Percentiles rank a stretch among this genome's conserved stretches.
phyloP scores from a whole-genome alignment of 2,797 vertebrate genomes.

The Oreochromis mossambicus region DNA sequence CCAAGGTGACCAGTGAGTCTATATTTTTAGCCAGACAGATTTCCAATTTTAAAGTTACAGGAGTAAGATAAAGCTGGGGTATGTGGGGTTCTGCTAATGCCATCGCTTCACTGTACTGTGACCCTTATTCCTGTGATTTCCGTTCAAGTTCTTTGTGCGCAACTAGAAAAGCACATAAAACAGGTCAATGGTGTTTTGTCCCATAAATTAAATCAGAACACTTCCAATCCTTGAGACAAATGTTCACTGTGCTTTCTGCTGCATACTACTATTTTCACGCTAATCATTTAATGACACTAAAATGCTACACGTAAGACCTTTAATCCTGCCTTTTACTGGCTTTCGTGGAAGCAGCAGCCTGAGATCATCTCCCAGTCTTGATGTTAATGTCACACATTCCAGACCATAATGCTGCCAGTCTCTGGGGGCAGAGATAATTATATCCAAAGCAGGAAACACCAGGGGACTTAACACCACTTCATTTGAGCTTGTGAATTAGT shows the following conservation, averaged over 20 bases:
- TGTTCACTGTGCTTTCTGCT: not conserved
- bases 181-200: not conserved
- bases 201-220: not conserved
- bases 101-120: not conserved
- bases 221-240: not conserved
- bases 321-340: slow-evolving; percentile 4
- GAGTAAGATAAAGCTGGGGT: not conserved
- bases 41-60: not conserved
- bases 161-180: not conserved
- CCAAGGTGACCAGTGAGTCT: not conserved
- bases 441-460: slow-evolving; percentile 62
- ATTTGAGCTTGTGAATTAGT: slow-evolving; percentile 26
- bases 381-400: slow-evolving; percentile 65
- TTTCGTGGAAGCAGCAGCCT: not conserved
- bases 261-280: not conserved
- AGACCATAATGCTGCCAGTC: slow-evolving; percentile 60
- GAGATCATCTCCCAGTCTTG: slow-evolving; percentile 7
- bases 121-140: not conserved
- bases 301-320: not conserved
- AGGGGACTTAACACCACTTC: slow-evolving; percentile 24
- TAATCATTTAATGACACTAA: not conserved
- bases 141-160: not conserved
- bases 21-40: not conserved
- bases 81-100: not conserved
- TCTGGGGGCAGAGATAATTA: slow-evolving; percentile 70